Base-by-base conservation (phyloP, 1,140 invertebrate species). In the Drosophila tropicalis region DNA sequence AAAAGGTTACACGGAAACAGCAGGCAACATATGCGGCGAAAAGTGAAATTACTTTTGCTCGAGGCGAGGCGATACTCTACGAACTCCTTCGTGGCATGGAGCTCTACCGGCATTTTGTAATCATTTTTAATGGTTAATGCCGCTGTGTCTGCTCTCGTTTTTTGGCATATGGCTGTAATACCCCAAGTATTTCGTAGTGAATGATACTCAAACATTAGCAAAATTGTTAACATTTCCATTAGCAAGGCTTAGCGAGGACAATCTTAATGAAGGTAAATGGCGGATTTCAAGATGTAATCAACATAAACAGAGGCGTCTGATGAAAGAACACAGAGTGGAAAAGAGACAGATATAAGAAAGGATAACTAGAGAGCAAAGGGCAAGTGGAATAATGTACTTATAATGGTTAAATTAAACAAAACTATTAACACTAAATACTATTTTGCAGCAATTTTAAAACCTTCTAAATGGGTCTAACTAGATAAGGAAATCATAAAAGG, bases 1-100 rank as follows among this genome's bases (percentile, higher is more conserved):
- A 69, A 72, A 76, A 73, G 60, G 61, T 60, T 78, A 40, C 22
- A 44, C 57, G 32, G 36, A 19, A 67, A 56, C 44, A 60, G 41
- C 65, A 64, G 67, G 63, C 77, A 81, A 74, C 84, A 87, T 89
- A 83, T 87, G 83, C 83, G 76, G 66, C 80, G 73, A 89, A 87
- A 87, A 87, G 84, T 87, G 84, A 87, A 87, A 84, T 80, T 89
- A 74, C 72, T 76, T 84, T 84, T 63, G 60, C 61, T 40, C 61
- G 25, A 6, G 1, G 12, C 56, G 6, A 15, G 9, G 12, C 56
- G 34, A 15, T 12, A 58, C n/a, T 15, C 22, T 4, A 1, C 40
- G 12, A 39, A 39, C 19, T n/a, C 7, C 61, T n/a, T n/a, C 40
- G 19, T 17, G 61, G 9, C 5, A 3, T 9, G 25, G 41, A 32